Base-by-base conservation (phyloP, 2,113 vertebrate species). In the Chamaetylas fuelleborni region DNA sequence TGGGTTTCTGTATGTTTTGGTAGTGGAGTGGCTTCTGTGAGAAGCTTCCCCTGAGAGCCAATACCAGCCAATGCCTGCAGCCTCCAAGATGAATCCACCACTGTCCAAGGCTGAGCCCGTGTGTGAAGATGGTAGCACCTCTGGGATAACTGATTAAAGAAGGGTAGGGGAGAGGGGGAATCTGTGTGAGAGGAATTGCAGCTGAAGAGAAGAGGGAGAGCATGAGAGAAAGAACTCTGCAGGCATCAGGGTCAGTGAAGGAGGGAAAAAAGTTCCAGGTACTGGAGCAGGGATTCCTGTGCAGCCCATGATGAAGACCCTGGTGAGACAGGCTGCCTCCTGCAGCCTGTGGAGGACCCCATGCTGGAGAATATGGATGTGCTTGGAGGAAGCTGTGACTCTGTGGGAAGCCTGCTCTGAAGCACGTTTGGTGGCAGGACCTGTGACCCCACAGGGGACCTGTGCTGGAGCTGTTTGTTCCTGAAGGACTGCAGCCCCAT, bases 101-200 rank as follows among this genome's bases (percentile, higher is more conserved):
- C 18, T 77, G 78, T 13, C 64, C 25, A 18, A 24, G 50, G n/a
- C n/a, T 40, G n/a, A 82, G 57, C 64, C 54, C 22, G 5, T 10
- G 5, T 14, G 20, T 23, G 38, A 34, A 0, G 2, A 33, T 71
- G 18, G 25, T 34, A 64, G 36, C 0, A 0, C 28, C 33, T 76
- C 50, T 70, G 51, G 8, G 28, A 26, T 56, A 28, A 50, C 11
- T 23, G 24, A 26, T 26, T 42, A 43, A 38, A 34, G 40, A 60
- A 61, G 38, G 6, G 14, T 61, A 1, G 69, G 34, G 33, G 26
- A 57, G 12, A 40, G 15, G 11, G 9, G n/a, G 4, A 33, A 13
- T 17, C 24, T n/a, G 6, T 26, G 40, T 24, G 50, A 65, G 25
- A 54, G 16, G 16, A 11, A 36, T 13, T 79, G 65, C 34, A 43